Evolutionary conservation across 2,888 invertebrate genomes (phyloP), one percentile per base, ranked within the genome.

Genomic region (Sesia bembeciformis): DNA sequence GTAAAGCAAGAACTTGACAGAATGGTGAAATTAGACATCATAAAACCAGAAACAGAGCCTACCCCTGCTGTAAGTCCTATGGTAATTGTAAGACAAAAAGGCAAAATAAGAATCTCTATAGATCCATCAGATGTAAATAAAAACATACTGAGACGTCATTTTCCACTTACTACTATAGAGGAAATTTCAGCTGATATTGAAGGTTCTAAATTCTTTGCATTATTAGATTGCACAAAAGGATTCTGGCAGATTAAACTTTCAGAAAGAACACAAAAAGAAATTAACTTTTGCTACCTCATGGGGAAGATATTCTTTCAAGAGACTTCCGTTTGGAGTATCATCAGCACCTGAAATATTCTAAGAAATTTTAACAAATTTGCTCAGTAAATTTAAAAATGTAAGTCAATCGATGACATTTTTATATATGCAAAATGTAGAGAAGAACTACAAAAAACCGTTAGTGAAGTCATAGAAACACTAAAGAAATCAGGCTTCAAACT

Each of bases 51-150:
- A 54, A 61, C 57, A 43, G 57, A 63, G 53, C 60, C 61, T 54
- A 60, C 60, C 4, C 58, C 58, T 52, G 61, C 60, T 3, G 64
- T 62, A 4, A 60, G 59, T 50, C 62, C 63, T 40, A 62, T 61
- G 61, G 60, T 63, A 57, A 42, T 60, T 4, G 59, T 62, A 5
- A 57, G 42, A 57, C 56, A 62, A 56, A 60, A 62, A 53, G 55
- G 52, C 42, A 60, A 61, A 58, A 52, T 60, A 53, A 60, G 59
- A 57, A 53, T 60, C 23, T 62, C 56, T 51, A 59, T 61, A 53
- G 57, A 62, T 51, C 58, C 60, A 51, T 58, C 58, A 53, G 60
- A 56, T 50, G 53, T 60, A 39, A 63, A 60, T 8, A 60, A 62
- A 56, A 57, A 55, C 40, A 51, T 59, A 42, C 40, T 54, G 46